These are phyloP conservation scores for Escarpia spicata DNA, from an alignment of 2,888 invertebrate species.

Conservation along the genomic window DNA sequence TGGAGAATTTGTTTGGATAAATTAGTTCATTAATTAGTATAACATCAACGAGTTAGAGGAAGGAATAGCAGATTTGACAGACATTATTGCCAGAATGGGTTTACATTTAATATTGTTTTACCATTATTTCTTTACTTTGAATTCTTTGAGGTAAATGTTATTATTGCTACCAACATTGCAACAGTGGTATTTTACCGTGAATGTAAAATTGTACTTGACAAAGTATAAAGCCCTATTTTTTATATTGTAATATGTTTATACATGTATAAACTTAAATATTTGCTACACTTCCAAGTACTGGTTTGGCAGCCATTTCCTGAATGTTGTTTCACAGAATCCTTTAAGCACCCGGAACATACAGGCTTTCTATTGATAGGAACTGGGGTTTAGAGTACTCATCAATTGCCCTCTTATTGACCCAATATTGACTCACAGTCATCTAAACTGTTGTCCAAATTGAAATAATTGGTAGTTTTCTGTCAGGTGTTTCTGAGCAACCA, in stretches of 20 bases:
- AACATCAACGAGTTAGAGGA: background rate
- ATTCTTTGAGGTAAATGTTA: no score
- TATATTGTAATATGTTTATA: no score
- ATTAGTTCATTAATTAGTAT: background rate
- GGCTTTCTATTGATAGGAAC: background rate
- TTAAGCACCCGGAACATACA: background rate
- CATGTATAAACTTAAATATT: no score
- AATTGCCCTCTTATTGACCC: background rate
- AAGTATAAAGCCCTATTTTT: no score
- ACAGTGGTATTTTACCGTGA: background rate
- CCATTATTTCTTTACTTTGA: no score
- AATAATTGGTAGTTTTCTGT: background rate
- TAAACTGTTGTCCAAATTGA: background rate
- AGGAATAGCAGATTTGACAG: background rate
- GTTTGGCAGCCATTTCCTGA: background rate
- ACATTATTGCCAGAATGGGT: no score
- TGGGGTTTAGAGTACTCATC: background rate
- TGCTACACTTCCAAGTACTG: background rate
- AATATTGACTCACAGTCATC: background rate
- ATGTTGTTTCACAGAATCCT: background rate
- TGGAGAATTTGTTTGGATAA: no score
- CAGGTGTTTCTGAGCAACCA: constrained; percentile 12
- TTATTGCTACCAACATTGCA: background rate
- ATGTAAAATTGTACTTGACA: background rate
- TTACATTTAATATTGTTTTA: no score